These are phyloP conservation scores for Alcedo quadribrachys DNA, from an alignment of 2,797 vertebrate species.

Conservation along the genomic window DNA sequence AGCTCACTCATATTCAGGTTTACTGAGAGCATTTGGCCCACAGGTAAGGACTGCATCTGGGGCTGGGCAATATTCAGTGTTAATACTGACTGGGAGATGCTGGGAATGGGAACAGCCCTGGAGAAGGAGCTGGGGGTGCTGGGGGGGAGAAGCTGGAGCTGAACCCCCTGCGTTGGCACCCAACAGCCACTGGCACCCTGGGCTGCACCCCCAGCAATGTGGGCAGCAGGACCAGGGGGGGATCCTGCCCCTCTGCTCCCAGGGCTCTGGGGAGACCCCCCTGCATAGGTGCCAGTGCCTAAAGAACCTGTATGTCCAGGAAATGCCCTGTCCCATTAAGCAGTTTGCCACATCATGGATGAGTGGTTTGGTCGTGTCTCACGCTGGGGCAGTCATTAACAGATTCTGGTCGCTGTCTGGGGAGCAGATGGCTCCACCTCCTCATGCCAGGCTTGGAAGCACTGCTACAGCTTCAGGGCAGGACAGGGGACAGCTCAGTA, in stretches of 20 bases:
- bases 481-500: background rate
- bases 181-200: too few relatives aligned
- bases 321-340: background rate
- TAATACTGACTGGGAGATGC: background rate
- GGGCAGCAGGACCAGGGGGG: too few relatives aligned
- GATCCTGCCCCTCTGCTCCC: too few relatives aligned
- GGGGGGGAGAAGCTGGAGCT: too few relatives aligned
- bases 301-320: background rate
- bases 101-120: too few relatives aligned
- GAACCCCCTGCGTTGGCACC: too few relatives aligned
- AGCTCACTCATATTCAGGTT: background rate
- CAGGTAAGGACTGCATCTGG: too few relatives aligned
- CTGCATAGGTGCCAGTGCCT: background rate
- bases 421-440: conserved; percentile 41
- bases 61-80: background rate
- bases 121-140: too few relatives aligned
- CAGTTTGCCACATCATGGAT: background rate
- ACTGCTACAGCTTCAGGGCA: background rate
- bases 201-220: too few relatives aligned
- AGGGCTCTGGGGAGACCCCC: too few relatives aligned
- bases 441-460: conserved; percentile 17
- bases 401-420: conserved; percentile 18
- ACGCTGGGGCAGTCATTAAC: conserved; percentile 3
- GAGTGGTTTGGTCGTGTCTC: background rate
- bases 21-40: background rate